Evolutionary conservation across 2,888 invertebrate species (phyloP), one percentile per base, ranked within the genome.

Genomic region (Poecilus cupreus): DNA sequence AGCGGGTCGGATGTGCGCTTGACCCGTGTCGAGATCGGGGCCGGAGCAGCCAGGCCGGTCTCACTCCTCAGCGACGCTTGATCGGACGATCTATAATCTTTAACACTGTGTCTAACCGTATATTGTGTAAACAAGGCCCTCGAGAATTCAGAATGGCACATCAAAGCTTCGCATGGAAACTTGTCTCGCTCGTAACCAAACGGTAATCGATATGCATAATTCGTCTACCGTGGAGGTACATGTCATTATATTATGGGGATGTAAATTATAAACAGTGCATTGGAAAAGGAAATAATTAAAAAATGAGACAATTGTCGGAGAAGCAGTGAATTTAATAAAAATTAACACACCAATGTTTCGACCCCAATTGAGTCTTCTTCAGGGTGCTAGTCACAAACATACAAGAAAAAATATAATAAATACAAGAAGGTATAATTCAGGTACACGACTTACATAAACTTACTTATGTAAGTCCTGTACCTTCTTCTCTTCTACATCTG

Each of bases 31-130:
- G 8, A 37, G 60, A 60, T 16, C 64, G n/a, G 32, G 24, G 26
- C 13, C 26, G 26, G 13, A 37, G 37, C 32, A 18, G 51, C 51
- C 18, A 1, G 43, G 11, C 13, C 10, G n/a, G 43, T n/a, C 13
- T n/a, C 43, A 43, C 8, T 13, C 13, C 43, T 43, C 3, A 3
- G 18, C 18, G 18, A 4, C 26, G n/a, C n/a, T n/a, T n/a, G 57
- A 76, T 76, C 76, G 49, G 54, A 76, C 79, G 79, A 79, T 79
- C 79, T 79, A 79, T 79, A 70, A 79, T 70, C 70, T 79, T 46
- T 78, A 78, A 46, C 78, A 78, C 8, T 64, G 43, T 78, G 26
- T 68, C 57, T 20, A 39, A n/a, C 22, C 6, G 26, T 37, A 16
- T 68, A 32, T 68, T 26, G 11, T 79, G 79, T 79, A 79, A 79